Evolutionary conservation across 2,888 invertebrate species (phyloP), one percentile per base, ranked within the genome.

Genomic region (Listrodromus nycthemerus): DNA sequence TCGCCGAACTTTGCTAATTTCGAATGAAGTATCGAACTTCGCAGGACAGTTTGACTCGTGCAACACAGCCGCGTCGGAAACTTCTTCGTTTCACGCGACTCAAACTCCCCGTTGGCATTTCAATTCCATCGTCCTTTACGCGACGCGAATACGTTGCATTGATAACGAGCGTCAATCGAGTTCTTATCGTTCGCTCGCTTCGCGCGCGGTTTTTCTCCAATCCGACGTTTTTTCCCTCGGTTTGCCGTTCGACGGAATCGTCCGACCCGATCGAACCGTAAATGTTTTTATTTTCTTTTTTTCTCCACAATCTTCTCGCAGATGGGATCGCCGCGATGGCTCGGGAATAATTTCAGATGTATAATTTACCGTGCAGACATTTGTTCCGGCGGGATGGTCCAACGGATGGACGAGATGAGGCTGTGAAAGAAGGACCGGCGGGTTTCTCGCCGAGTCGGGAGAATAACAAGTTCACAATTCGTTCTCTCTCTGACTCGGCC

Each of bases 121-220:
- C 70, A 75, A 79, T 79, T 83, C 45, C 70, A 75, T 79, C 74
- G 67, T 74, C 50, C 63, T 30, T 30, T 66, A 19, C 41, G 16
- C 37, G 21, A 37, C 27, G 37, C 55, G 16, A 21, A 30, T 33
- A n/a, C 70, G 69, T 71, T 71, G 75, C 70, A 61, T 74, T 13
- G 78, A 79, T 83, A 79, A 79, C 78, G 75, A 83, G 74, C 73
- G 73, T 74, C 65, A 70, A 78, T 61, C 73, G 63, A 58, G 45
- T 21, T 41, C 21, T 50, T 66, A 74, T 69, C 69, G 37, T 61
- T 73, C 70, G 70, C 55, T 55, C 21, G 52, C 10, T 21, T 16
- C 24, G 55, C n/a, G 24, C 16, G 37, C 3, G 37, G 33, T 19
- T 19, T 13, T 13, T 70, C 19, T n/a, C 52, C 33, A 69, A 70